These are phyloP conservation scores for Poecilia latipinna DNA, from an alignment of 2,113 vertebrate species.

Conservation along the genomic window DNA sequence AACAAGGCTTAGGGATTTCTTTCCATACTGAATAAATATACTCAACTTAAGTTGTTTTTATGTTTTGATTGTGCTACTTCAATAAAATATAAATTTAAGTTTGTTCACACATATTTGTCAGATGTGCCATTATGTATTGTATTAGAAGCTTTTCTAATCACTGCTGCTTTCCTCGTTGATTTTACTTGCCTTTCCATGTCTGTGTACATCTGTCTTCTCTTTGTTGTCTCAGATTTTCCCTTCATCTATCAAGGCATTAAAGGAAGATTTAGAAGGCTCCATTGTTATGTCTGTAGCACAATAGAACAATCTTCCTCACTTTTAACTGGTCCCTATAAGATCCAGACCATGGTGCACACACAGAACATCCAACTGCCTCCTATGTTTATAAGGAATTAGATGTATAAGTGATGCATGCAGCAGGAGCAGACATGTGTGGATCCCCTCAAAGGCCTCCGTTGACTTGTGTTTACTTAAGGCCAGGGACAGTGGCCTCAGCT, in stretches of 20 bases:
- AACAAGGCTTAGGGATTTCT: background rate
- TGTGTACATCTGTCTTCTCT: slow-evolving; percentile 35
- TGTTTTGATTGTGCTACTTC: background rate
- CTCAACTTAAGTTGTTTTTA: background rate
- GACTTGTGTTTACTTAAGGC: slow-evolving; percentile 70
- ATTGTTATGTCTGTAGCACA: slow-evolving; percentile 75
- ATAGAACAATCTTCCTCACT: slow-evolving; percentile 72
- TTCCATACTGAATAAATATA: background rate
- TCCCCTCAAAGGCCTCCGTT: slow-evolving; percentile 67
- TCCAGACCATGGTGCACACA: slow-evolving; percentile 26
- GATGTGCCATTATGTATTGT: background rate
- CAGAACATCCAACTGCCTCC: slow-evolving; percentile 25
- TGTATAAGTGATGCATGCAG: slow-evolving; percentile 55
- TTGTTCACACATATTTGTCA: background rate
- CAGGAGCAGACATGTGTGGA: slow-evolving; percentile 46
- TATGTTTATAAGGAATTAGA: slow-evolving; percentile 58
- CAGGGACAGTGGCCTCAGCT: slow-evolving; percentile 58
- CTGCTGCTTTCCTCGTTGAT: slow-evolving; percentile 37
- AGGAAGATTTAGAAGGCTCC: slow-evolving; percentile 63
- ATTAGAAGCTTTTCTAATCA: slow-evolving; percentile 41
- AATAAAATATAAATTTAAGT: background rate
- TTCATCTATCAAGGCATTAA: slow-evolving; percentile 52
- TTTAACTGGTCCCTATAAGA: slow-evolving; percentile 47
- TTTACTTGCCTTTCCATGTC: slow-evolving; percentile 24
- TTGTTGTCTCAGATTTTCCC: slow-evolving; percentile 37